Base-by-base conservation (phyloP, 2,113 vertebrate species). In the Phylloscopus trochiloides region DNA sequence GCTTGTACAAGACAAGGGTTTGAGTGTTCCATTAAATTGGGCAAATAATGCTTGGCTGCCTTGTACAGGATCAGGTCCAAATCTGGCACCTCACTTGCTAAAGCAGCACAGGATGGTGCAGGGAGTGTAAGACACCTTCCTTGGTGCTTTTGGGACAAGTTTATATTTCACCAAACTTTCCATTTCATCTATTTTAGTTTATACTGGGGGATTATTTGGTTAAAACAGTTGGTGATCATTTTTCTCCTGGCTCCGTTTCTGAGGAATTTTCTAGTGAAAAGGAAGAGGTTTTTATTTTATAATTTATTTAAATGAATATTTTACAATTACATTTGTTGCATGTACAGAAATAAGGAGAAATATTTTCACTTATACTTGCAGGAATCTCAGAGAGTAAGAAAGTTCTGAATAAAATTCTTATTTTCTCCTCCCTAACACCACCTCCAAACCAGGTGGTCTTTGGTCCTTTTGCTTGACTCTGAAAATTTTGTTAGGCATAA, bases 141-240 rank as follows among this genome's bases (percentile, higher is more conserved):
- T 73, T 6, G 1, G 6, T 51, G 26, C 19, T 81, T 54, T 58
- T 31, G 50, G 28, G 13, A 42, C 26, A 45, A 61, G 7, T 61
- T 55, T 70, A 7, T 65, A 7, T 38, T 19, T 34, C 42, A 36
- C 8, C 4, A 50, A 48, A 12, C 40, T 62, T 62, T 34, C 8
- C 25, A 6, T 50, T 72, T 25, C 26, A 57, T 5, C 15, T 10
- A 1, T 9, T 2, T 72, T 8, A 5, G 6, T 70, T 81, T 26
- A 2, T 71, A 9, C 42, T 34, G 17, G 24, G 36, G 18, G 4
- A 40, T 4, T 36, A 48, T 77, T 77, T 32, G 16, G 10, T 42
- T 54, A 13, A 83, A 83, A 20, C 1, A 3, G 1, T 40, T 38
- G 19, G 2, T 36, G 40, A 4, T 3, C 0, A 12, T 21, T 85